Evolutionary conservation across 2,113 vertebrate species (phyloP).

Genomic region (Perca schrenkii): DNA sequence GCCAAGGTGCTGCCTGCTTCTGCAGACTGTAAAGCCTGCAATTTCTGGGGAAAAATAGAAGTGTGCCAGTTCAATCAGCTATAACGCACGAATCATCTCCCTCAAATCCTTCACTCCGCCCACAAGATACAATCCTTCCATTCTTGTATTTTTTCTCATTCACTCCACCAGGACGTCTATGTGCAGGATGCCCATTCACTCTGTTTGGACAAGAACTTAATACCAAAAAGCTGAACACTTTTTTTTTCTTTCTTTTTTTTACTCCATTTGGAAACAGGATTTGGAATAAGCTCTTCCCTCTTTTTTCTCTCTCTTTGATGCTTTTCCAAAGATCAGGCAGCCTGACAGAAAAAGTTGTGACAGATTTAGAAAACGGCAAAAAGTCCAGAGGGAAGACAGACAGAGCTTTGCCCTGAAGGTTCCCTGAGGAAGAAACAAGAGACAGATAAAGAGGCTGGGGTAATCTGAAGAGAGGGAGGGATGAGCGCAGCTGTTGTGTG

Average conservation of each 20-base stretch:
- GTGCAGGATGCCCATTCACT: slow-evolving; percentile 56
- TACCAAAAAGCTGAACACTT: slow-evolving; percentile 25
- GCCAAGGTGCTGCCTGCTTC: slow-evolving; percentile 11
- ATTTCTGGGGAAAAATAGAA: slow-evolving; percentile 24
- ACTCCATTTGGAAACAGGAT: slow-evolving; percentile 38
- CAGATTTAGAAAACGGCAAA: slow-evolving; percentile 50
- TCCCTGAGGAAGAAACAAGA: slow-evolving; percentile 55
- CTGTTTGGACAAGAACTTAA: slow-evolving; percentile 62
- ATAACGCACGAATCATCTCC: slow-evolving; percentile 48
- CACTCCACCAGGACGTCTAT: slow-evolving; percentile 54
- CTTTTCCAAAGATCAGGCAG: slow-evolving; percentile 40
- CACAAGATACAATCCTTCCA: slow-evolving; percentile 69
- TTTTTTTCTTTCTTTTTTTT: neutral
- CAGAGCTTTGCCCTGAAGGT: slow-evolving; percentile 64
- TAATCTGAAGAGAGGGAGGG: slow-evolving; percentile 55
- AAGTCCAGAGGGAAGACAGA: slow-evolving; percentile 26
- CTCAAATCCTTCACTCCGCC: slow-evolving; percentile 64
- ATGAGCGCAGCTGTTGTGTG: slow-evolving; percentile 67
- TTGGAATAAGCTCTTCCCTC: slow-evolving; percentile 51
- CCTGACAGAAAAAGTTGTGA: slow-evolving; percentile 56
- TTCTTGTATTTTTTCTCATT: slow-evolving; percentile 71
- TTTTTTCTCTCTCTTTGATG: slow-evolving; percentile 46
- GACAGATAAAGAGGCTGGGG: slow-evolving; percentile 63
- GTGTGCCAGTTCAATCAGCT: slow-evolving; percentile 45
- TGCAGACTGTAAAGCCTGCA: slow-evolving; percentile 17